Base-by-base conservation (phyloP, 2,888 invertebrate species). In the Eristalis tenax region DNA sequence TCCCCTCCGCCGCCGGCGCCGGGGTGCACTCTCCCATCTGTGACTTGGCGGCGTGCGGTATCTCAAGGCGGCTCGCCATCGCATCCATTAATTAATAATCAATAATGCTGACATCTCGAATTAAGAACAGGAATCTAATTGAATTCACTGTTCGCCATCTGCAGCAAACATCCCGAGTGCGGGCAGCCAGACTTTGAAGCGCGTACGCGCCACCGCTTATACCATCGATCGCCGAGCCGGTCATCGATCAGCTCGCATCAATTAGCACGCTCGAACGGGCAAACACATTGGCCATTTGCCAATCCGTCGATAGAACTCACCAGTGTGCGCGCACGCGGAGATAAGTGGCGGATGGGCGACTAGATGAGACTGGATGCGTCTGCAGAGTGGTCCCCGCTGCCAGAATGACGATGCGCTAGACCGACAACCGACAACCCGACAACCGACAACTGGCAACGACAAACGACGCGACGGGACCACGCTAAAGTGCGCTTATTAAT, bases 101-200 rank as follows among this genome's bases (percentile, higher is more conserved):
- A 87, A 83, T 83, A 87, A 87, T 50, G 79, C 87, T 83, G 87
- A 87, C 87, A 80, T 79, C 87, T 87, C 75, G 87, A 76, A 80
- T 83, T 83, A 83, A 87, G 83, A 87, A 87, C 79, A 83, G 28
- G 73, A 79, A 87, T 87, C 87, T 87, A 87, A 87, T 87, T 87
- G 87, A 83, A 64, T 83, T 83, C 71, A 71, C 35, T 83, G 70
- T 83, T 74, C 59, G 59, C 70, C 38, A 73, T 75, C 32, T 64
- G 69, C 56, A 23, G 32, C 66, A 18, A 23, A 8, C 28, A 26
- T 23, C 32, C 1, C 26, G 26, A 11, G 2, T 11, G 11, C 68
- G 43, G 18, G 11, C 57, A n/a, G 13, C 26, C 28, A 57, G 82
- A 70, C 75, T 74, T 79, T 84, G 74, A 50, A 79, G 78, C 59